Evolutionary conservation across 2,888 invertebrate genomes (phyloP), one percentile per base, ranked within the genome.

Genomic region (Sclerodermus sp.): DNA sequence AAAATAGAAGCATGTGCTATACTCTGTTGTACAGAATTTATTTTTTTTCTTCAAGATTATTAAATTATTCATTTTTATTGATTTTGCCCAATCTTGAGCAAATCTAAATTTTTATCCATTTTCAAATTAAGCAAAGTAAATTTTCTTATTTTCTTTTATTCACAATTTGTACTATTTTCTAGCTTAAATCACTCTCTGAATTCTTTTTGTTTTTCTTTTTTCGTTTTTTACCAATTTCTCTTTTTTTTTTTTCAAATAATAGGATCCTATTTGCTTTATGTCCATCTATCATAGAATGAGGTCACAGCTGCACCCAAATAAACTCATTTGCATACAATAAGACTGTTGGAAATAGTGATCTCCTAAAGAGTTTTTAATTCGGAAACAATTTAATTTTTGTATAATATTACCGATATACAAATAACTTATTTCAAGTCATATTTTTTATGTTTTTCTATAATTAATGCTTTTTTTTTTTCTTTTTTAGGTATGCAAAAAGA

Each of bases 401-500:
- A 14, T 10, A 12, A 5, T 15, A 23, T 5, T 16, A 14, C 10
- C 12, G 3, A 5, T 18, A 18, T 41, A 41, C 2, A 10, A 41
- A 18, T 9, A 4, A 41, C 16, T 41, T 14, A 23, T 23, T 34
- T 3, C 4, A 4, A 34, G 3, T n/a, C 3, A 34, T 34, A 4
- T 34, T 3, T 34, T 34, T 34, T 34, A 4, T 34, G 12, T 4
- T 34, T 34, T 34, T 34, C 30, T n/a, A 36, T 9, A 6, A 38
- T 10, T 10, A 34, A 37, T 39, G 13, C 17, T 16, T 42, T 16
- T n/a, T 30, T 4, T 13, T 42, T 18, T 55, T 9, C 53, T 38
- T 42, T 68, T 68, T 23, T 64, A 68, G 68, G 56, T 57, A 55
- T 57, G 43, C 49, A 49, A 53, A 48, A 65, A 49, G 58, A 42